Base-by-base conservation (phyloP, 2,797 vertebrate species). In the Pristis pectinata region DNA sequence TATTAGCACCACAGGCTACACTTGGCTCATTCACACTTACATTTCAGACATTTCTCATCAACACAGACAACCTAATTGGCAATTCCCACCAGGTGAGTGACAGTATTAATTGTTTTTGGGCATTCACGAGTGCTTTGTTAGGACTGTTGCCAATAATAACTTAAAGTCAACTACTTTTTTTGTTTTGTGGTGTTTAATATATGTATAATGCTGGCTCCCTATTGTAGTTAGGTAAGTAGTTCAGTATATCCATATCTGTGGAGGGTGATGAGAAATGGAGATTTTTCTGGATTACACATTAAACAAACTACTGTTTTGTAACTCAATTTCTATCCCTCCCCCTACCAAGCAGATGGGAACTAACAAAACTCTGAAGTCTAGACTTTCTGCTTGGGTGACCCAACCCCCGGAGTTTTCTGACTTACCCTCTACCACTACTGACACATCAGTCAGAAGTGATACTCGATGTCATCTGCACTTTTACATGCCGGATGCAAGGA, bases 21-120 rank as follows among this genome's bases (percentile, higher is more conserved):
- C 22, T 89, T 91, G 94, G 87, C 87, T 91, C 70, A 37, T 72
- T 74, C 37, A 76, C 83, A 95, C 49, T 77, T 37, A 61, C 13
- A 67, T 59, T 49, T 64, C 67, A 95, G 94, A 92, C 82, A 74
- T 44, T 95, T 76, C 67, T 76, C 94, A 92, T 9, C 85, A 74
- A 70, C 61, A 59, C 94, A 94, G 83, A 95, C 94, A 95, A 59
- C 53, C 30, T 92, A 95, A 95, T 95, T 92, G 79, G 89, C 85
- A 76, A n/a, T 91, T 95, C 87, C 94, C 56, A 27, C 9, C 41
- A 82, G 94, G 94, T 87, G 89, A 74, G 30, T 64, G 70, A 92
- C 85, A 76, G 87, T 74, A 91, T 95, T 95, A 76, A 95, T 95
- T 95, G 89, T 92, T 89, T 72, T 61, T 85, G 94, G 24, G 79